Evolutionary conservation across 2,113 vertebrate species (phyloP).

Genomic region (Zosterops lateralis): DNA sequence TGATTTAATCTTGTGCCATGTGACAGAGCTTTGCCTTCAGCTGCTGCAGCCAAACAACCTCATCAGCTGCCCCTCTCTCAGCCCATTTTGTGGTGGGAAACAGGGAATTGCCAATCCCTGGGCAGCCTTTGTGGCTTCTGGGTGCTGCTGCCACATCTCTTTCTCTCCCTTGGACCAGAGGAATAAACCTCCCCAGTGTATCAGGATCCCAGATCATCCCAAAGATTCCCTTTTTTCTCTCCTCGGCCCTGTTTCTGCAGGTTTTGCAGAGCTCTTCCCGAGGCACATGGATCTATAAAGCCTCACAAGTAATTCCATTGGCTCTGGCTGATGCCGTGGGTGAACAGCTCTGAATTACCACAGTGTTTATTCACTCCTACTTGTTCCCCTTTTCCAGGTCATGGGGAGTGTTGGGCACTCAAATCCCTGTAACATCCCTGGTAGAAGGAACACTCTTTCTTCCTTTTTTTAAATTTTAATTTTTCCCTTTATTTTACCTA

Average conservation of each 20-base stretch:
- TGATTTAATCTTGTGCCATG: neutral
- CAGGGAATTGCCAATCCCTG: fast-evolving
- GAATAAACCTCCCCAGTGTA: fast-evolving
- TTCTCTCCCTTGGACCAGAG: fast-evolving
- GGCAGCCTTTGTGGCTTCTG: neutral
- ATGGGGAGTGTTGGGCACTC: fast-evolving
- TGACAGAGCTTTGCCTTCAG: slow-evolving; percentile 30
- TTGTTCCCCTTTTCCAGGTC: neutral
- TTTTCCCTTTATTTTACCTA: neutral
- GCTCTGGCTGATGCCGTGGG: fast-evolving
- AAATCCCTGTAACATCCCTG: fast-evolving
- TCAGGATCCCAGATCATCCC: neutral
- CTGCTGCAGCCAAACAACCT: neutral
- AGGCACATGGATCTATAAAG: fast-evolving
- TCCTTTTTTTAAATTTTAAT: too few species aligned
- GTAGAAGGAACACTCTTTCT: neutral
- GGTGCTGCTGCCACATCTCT: fast-evolving
- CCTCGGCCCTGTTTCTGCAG: neutral
- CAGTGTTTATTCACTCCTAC: fast-evolving
- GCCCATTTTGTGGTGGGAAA: neutral
- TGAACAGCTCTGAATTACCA: fast-evolving
- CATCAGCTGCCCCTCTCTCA: fast-evolving
- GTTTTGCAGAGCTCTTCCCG: neutral
- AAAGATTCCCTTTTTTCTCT: fast-evolving
- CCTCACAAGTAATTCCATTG: fast-evolving